Evolutionary conservation across 1,140 invertebrate genomes (phyloP).

Genomic region (Cepaea nemoralis): DNA sequence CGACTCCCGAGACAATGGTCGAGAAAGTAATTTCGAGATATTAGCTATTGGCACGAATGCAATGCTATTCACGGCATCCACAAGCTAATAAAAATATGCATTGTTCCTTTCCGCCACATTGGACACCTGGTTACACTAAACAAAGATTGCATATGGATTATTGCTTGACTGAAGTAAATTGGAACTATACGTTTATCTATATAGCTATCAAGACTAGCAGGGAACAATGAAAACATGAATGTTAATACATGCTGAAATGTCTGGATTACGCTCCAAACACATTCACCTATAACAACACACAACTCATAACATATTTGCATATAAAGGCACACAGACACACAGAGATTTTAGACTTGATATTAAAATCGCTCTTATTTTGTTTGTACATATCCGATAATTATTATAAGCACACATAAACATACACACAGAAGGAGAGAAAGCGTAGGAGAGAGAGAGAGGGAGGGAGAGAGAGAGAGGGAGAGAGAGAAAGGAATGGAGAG

Average conservation of each 20-base stretch:
- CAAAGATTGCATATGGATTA: neutral
- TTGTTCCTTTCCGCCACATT: neutral
- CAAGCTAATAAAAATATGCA: neutral
- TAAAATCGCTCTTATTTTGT: neutral
- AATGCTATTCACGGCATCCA: neutral
- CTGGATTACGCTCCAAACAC: neutral
- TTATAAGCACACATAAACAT: neutral
- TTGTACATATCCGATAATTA: neutral
- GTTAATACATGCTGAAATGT: neutral
- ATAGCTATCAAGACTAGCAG: neutral
- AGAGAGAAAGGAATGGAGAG: no score
- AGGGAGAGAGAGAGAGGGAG: no score
- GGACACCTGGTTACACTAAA: neutral
- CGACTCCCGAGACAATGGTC: no score
- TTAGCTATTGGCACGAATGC: neutral
- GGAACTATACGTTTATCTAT: neutral
- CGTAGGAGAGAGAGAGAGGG: no score
- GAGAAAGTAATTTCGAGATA: neutral
- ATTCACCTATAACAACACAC: neutral
- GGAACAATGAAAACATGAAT: neutral
- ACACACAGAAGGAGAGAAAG: no score
- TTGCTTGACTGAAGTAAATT: neutral
- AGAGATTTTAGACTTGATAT: neutral
- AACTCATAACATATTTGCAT: neutral
- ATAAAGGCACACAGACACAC: neutral